phyloP scores from a whole-genome alignment of 2,888 invertebrate genomes.

The Monoplex corrugatus region DNA sequence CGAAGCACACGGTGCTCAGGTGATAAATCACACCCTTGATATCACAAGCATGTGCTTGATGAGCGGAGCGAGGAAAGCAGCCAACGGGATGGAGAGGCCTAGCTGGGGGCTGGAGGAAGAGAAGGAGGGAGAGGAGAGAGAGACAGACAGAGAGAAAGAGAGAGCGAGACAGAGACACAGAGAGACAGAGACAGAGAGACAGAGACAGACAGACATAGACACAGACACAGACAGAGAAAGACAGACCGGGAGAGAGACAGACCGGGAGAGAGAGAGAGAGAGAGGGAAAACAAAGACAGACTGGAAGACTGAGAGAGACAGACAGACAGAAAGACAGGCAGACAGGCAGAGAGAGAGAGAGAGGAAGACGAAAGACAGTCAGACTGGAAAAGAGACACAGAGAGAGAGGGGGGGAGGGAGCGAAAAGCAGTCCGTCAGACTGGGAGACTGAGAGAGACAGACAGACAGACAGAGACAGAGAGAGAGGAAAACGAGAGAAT shows the following conservation, averaged over 20 bases:
- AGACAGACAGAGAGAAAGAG: conserved; percentile 7
- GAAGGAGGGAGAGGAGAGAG: conserved; percentile 9
- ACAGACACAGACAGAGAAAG: not conserved
- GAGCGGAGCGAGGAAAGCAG: not conserved
- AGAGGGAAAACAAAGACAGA: too few species aligned
- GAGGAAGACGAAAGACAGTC: too few species aligned
- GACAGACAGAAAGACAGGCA: too few species aligned
- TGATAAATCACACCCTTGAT: conserved; percentile 42
- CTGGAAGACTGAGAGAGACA: too few species aligned
- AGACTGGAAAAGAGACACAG: not conserved
- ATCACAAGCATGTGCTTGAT: conserved; percentile 44
- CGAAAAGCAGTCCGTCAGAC: not conserved
- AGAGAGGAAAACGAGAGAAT: not conserved
- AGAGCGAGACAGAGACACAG: not conserved
- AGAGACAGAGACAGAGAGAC: not conserved
- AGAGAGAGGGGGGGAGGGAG: not conserved
- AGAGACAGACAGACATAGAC: too few species aligned
- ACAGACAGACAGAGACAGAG: not conserved
- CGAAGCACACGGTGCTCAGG: not conserved
- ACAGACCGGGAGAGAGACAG: not conserved
- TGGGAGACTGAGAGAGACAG: not conserved
- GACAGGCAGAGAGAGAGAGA: too few species aligned
- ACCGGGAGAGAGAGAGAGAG: too few species aligned
- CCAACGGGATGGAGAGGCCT: not conserved
- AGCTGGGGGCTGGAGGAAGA: not conserved